Evolutionary conservation across 30 jellyfish, hydroid and myxozoan genomes (phyloP), one percentile per base, ranked within the genome.

Genomic region (Clytia hemisphaerica): DNA sequence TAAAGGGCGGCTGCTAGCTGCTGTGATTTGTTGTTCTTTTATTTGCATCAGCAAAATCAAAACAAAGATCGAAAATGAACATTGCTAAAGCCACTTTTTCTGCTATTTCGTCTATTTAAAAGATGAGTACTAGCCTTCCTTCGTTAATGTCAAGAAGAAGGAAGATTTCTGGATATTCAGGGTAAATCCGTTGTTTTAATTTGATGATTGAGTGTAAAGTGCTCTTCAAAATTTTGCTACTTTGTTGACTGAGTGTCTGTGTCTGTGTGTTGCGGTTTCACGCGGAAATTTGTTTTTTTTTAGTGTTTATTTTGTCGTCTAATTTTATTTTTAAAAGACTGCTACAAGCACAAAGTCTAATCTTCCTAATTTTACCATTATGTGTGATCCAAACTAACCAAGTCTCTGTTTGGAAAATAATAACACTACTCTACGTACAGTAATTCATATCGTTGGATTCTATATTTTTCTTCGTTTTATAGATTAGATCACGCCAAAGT

Each of bases 111-210:
- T n/a, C n/a, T n/a, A n/a, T n/a, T n/a, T n/a, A n/a, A n/a, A n/a
- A n/a, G n/a, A 57, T 57, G 70, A 57, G 70, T 21, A 57, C 70
- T 4, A 57, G 70, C 30, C 30, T 57, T 5, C 70, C 70, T 21
- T 57, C n/a, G 25, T 30, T 57, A 21, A 57, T 57, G 70, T 3
- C 88, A 14, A 59, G 87, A 31, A 82, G 67, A 47, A 82, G 70
- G 67, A 72, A 62, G 64, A 67, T 82, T 25, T 88, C 94, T 16
- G 94, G 94, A 15, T 72, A 83, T 28, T 51, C 83, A 72, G 77
- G 36, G 94, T 82, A 49, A 62, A 88, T 72, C 45, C 4, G 16
- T 6, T 29, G 25, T 42, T 16, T 42, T 16, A n/a, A n/a, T 42
- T 21, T 42, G 0, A 12, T 21, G 24, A 2, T 9, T 46, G 19